Evolutionary conservation across 1,140 invertebrate species (phyloP), one percentile per base, ranked within the genome.

Genomic region (Frieseomelitta varia): DNA sequence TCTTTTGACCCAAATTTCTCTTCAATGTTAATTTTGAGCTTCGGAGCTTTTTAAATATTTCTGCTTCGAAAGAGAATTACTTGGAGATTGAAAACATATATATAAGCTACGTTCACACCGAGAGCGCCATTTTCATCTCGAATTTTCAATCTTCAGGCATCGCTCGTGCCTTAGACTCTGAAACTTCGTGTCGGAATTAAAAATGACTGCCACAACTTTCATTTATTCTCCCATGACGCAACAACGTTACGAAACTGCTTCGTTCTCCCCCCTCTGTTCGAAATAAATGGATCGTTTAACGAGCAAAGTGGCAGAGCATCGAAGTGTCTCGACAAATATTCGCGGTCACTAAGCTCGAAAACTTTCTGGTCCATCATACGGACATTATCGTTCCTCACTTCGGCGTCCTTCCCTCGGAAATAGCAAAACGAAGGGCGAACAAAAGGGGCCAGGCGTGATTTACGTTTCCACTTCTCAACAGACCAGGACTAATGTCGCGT

Each of bases 381-480:
- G 47, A n/a, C 84, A 82, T 85, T 85, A 82, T 83, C 67, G 55
- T 85, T 17, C 65, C n/a, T 53, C 61, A n/a, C 71, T 10, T 51
- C 58, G 55, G 34, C n/a, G 30, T 68, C 69, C 19, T 10, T 51
- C 56, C 19, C 47, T 17, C 1, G 61, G 11, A 80, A 47, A 21
- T 24, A 47, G 17, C 6, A 27, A 39, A 71, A 47, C 21, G 27
- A 34, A 67, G 68, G 27, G n/a, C 39, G 27, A 67, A 68, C 74
- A 63, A n/a, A 55, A 58, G 58, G 27, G 24, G 34, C 27, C 4
- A 34, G 39, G 39, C 34, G 67, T 83, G 81, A 83, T 85, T 83
- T 82, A 83, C 85, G 65, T 77, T 83, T 78, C 65, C 71, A 82
- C 71, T 85, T 69, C 39, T 82, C 55, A 76, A 76, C 79, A 34